Base-by-base conservation (phyloP, 2,888 invertebrate species). In the Brachynemurus nebulosus region DNA sequence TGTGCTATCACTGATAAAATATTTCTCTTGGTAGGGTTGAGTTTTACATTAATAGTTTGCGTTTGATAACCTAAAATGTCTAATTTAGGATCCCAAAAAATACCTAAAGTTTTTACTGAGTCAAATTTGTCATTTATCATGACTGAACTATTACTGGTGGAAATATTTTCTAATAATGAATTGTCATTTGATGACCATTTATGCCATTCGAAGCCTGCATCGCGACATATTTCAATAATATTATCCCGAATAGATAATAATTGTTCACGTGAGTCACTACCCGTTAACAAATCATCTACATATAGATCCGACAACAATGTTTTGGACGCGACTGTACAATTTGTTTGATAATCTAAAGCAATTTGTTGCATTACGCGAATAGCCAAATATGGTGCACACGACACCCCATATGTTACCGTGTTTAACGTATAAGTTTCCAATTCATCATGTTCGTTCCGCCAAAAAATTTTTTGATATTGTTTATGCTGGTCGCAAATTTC, bases 351-450 rank as follows among this genome's bases (percentile, higher is more conserved):
- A 3, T 30, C 30, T 2, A n/a, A 3, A 2, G 30, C 30, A 11
- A 3, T 2, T 30, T 30, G 30, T 3, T 30, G 30, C 2, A 30
- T 11, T 3, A 2, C 17, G 8, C 42, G 47, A 47, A 48, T 48
- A 48, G 25, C 49, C 41, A 50, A 49, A 40, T 46, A 46, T 42
- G 48, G 33, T 40, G 48, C 30, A 46, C 45, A 41, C 44, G 47
- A 40, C 48, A 47, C 47, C 46, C 45, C 19, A 48, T 48, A 9
- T 47, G 46, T 48, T 34, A 50, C 40, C 39, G 44, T 39, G 47
- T 46, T 4, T 2, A 30, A 4, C n/a, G n/a, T n/a, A n/a, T n/a
- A n/a, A 3, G 2, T 3, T 2, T 30, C 3, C 2, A 3, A 4
- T 2, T 30, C 4, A 2, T 3, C n/a, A n/a, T n/a, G n/a, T n/a